A percentile compares a stretch with the other conserved stretches of the same genome.
Conservation (phyloP, 2,888 invertebrate species). For the Nephrotoma appendiculata region DNA sequence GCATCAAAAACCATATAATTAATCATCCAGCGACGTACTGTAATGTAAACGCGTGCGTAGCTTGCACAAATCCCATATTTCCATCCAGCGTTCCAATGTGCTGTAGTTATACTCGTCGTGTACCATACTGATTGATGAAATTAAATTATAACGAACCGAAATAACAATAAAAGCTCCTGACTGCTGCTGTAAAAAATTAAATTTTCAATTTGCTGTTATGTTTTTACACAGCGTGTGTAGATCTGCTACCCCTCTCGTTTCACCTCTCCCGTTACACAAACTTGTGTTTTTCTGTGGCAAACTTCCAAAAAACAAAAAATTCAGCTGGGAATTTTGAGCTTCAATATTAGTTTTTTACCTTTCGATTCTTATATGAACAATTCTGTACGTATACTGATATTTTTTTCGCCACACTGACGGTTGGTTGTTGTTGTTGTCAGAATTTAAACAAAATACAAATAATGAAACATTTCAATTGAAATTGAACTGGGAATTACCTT, state of each 20-base stretch:
- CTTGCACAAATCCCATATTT: no score
- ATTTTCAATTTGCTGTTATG: not conserved
- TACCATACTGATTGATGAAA: no score
- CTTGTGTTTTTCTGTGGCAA: not conserved
- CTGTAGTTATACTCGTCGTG: no score
- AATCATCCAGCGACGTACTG: no score
- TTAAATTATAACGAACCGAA: not conserved
- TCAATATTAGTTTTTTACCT: not conserved
- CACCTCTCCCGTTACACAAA: not conserved
- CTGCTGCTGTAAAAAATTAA: not conserved
- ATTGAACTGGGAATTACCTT: not conserved
- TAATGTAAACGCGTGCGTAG: no score
- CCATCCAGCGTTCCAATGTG: no score
- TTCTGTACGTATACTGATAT: not conserved
- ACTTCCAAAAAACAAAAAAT: not conserved
- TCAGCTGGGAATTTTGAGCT: not conserved
- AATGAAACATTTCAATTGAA: not conserved
- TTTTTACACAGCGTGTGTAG: not conserved
- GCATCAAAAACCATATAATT: no score
- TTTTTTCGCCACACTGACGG: not conserved
- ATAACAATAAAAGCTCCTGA: not conserved
- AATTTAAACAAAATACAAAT: not conserved
- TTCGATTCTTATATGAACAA: not conserved
- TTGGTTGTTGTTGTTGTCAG: not conserved
- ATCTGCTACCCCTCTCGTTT: not conserved